Conservation (phyloP, 2,797 vertebrate genomes). For the Hydrocynus forskahlii region DNA sequence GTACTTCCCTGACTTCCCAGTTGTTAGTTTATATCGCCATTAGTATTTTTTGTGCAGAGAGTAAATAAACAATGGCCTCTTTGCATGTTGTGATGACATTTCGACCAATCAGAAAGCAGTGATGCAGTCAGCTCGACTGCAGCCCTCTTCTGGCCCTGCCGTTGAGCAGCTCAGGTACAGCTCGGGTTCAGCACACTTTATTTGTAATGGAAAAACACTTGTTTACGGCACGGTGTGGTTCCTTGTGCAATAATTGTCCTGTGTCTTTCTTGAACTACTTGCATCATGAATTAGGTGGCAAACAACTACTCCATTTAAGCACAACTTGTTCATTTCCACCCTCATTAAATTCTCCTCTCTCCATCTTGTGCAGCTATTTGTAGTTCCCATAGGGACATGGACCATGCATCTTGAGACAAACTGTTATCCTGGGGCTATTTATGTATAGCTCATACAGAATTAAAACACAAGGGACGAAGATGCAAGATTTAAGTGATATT, state of each 20-base stretch:
- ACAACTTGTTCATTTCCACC: slow-evolving; percentile 57
- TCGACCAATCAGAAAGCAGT: too few relatives aligned
- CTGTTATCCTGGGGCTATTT: slow-evolving; percentile 66
- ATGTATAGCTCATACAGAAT: slow-evolving; percentile 61
- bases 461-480: slow-evolving; percentile 62
- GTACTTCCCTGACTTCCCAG: too few relatives aligned
- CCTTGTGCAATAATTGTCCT: not conserved
- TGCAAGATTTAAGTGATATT: not conserved
- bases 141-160: too few relatives aligned
- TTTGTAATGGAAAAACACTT: too few relatives aligned
- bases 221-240: too few relatives aligned
- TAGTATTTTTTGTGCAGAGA: too few relatives aligned
- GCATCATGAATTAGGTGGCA: slow-evolving; percentile 48
- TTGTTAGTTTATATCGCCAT: too few relatives aligned
- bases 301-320: slow-evolving; percentile 58
- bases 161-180: too few relatives aligned
- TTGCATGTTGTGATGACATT: too few relatives aligned
- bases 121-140: too few relatives aligned
- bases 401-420: slow-evolving; percentile 63
- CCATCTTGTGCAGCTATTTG: slow-evolving; percentile 61
- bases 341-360: slow-evolving; percentile 57
- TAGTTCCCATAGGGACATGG: slow-evolving; percentile 52
- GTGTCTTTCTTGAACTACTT: slow-evolving; percentile 15
- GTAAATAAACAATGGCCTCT: too few relatives aligned
- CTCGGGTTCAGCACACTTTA: too few relatives aligned